Evolutionary conservation across 2,888 invertebrate genomes (phyloP).

Genomic region (Panopea generosa): DNA sequence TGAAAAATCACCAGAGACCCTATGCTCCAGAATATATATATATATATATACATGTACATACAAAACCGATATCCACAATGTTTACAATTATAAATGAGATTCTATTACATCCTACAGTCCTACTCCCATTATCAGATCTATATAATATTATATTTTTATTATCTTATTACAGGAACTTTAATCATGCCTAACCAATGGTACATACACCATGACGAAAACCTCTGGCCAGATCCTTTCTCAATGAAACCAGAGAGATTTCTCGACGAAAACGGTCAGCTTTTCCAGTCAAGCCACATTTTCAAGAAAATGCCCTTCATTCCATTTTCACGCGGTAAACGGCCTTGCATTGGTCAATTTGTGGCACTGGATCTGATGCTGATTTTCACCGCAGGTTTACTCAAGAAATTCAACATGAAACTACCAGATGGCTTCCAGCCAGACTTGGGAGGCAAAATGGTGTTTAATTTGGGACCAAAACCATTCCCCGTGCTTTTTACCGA

Average conservation of each 20-base stretch:
- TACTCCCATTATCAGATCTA: neutral
- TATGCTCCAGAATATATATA: too few relatives aligned
- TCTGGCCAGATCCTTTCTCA: conserved; percentile 64
- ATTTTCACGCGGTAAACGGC: conserved; percentile 65
- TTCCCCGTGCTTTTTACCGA: conserved; percentile 19
- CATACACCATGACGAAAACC: conserved; percentile 61
- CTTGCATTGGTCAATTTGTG: conserved; percentile 63
- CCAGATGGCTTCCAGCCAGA: conserved; percentile 39
- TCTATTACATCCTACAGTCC: too few relatives aligned
- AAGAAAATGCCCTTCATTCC: conserved; percentile 62
- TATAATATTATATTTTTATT: neutral
- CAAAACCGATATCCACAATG: too few relatives aligned
- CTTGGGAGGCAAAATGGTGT: conserved; percentile 27
- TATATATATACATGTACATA: too few relatives aligned
- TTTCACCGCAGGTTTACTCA: conserved; percentile 39
- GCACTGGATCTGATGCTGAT: conserved; percentile 56
- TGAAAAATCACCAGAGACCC: too few relatives aligned
- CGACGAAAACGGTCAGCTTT: conserved; percentile 49
- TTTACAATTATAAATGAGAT: too few relatives aligned
- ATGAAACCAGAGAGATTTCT: conserved; percentile 71
- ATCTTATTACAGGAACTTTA: conserved; percentile 54
- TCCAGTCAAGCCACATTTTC: conserved; percentile 36
- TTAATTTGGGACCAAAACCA: conserved; percentile 34
- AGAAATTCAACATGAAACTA: conserved; percentile 28
- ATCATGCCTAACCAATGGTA: conserved; percentile 67